Evolutionary conservation across 1,140 invertebrate species (phyloP), one percentile per base, ranked within the genome.

Genomic region (Scaptomyza hsui): DNA sequence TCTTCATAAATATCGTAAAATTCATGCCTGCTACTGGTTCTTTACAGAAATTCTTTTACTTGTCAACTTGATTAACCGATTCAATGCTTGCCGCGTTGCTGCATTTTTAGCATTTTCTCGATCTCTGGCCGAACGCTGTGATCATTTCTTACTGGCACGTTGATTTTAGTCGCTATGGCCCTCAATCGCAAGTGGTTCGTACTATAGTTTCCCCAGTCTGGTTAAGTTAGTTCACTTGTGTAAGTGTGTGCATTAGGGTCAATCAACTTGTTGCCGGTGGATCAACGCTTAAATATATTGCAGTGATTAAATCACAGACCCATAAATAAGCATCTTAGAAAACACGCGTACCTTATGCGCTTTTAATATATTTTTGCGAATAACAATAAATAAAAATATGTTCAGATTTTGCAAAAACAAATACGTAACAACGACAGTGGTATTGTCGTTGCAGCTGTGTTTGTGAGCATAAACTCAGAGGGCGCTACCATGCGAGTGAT

Each of bases 341-440:
- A 41, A 29, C 39, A 75, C 49, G 55, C 48, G 68, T 73, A n/a
- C n/a, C n/a, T n/a, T n/a, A n/a, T n/a, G 69, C 72, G 68, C 69
- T 83, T 59, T 15, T 24, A 18, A 41, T 37, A 19, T 51, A 45
- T 53, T 53, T 60, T 39, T 47, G 29, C 53, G 12, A 32, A 45
- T 21, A 48, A 37, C 53, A 67, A 56, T 52, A 41, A 52, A 24
- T 72, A 29, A 29, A 29, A 29, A 29, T 75, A 57, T 73, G 68
- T 76, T 9, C 26, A 29, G 51, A 78, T 65, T 78, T 85, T 72
- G 81, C 81, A 86, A 85, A 86, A 88, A 86, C 82, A 86, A 88
- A 78, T 78, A 86, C 81, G 81, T 86, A 86, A 86, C 81, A 88
- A 35, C 35, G 53, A 51, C 77, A 79, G 52, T 69, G 64, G 62